Conservation (phyloP, 2,888 invertebrate genomes). For the Hartigia nigra region DNA sequence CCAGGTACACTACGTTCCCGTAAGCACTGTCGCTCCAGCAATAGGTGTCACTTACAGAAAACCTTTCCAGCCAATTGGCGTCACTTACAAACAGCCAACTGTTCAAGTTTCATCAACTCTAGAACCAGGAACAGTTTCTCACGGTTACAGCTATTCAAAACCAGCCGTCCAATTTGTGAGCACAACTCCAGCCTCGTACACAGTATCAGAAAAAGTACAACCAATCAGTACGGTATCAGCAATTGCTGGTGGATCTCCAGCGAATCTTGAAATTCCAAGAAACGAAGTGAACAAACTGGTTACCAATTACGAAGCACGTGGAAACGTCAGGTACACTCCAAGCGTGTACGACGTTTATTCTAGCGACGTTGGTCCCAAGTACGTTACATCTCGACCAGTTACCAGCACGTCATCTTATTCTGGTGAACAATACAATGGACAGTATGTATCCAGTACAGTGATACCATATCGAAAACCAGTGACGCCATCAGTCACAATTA, state of each 20-base stretch:
- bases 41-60: slow-evolving; percentile 42
- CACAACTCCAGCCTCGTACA: slow-evolving; percentile 30
- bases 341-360: slow-evolving; percentile 34
- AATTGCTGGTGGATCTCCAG: slow-evolving; percentile 33
- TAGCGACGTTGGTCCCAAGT: slow-evolving; percentile 2
- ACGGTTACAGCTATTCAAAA: slow-evolving; percentile 33
- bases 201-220: not conserved
- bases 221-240: not conserved
- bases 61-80: slow-evolving; percentile 39
- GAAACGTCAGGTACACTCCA: slow-evolving; percentile 48
- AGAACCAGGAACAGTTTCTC: slow-evolving; percentile 12
- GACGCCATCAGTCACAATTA: slow-evolving; percentile 38
- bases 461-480: not conserved
- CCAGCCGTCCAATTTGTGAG: slow-evolving; percentile 28
- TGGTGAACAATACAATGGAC: not conserved
- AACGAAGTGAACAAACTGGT: slow-evolving; percentile 39
- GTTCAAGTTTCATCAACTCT: slow-evolving; percentile 16
- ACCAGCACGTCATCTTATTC: not conserved
- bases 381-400: not conserved
- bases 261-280: slow-evolving; percentile 31
- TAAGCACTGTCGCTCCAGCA: slow-evolving; percentile 39
- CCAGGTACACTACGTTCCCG: slow-evolving; percentile 34
- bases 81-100: slow-evolving; percentile 32
- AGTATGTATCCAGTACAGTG: slow-evolving; percentile 8
- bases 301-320: slow-evolving; percentile 46